These are phyloP conservation scores for Acleris sparsana DNA, from an alignment of 2,888 invertebrate genomes.

Conservation along the genomic window DNA sequence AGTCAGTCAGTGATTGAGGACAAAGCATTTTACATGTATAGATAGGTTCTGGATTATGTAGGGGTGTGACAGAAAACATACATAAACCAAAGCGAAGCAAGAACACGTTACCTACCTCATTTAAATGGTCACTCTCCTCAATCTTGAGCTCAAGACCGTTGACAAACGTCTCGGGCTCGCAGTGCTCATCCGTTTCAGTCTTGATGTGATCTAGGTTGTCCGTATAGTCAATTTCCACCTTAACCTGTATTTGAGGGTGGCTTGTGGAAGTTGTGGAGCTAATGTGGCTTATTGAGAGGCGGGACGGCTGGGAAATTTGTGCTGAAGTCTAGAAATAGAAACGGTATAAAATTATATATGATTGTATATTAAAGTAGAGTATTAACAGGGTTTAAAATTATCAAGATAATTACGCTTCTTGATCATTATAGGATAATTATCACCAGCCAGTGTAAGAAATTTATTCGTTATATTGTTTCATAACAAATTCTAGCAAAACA, in stretches of 20 bases:
- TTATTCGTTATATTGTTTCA: too few species aligned
- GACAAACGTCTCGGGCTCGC: conserved; percentile 62
- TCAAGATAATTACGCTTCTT: too few species aligned
- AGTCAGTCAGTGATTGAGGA: too few species aligned
- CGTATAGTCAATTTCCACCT: neutral
- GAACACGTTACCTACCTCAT: conserved; percentile 4
- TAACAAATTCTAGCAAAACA: too few species aligned
- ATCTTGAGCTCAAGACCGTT: conserved; percentile 46
- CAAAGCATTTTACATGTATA: too few species aligned
- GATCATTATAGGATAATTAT: too few species aligned
- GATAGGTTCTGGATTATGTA: too few species aligned
- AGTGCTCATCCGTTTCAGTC: conserved; percentile 49
- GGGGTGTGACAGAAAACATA: too few species aligned
- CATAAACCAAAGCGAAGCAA: too few species aligned
- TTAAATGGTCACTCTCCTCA: neutral
- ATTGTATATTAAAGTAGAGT: too few species aligned
- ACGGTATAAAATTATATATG: neutral
- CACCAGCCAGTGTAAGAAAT: too few species aligned
- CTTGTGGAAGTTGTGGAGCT: conserved; percentile 29
- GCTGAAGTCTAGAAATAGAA: conserved; percentile 24
- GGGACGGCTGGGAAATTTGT: conserved; percentile 26
- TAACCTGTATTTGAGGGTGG: conserved; percentile 28
- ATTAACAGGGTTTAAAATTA: too few species aligned
- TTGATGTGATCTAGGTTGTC: conserved; percentile 23
- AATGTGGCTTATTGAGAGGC: conserved; percentile 31